These are phyloP conservation scores for Aphrocallistes beatrix DNA, from an alignment of 37 sponge, comb jelly and placozoan genomes.

Conservation along the genomic window DNA sequence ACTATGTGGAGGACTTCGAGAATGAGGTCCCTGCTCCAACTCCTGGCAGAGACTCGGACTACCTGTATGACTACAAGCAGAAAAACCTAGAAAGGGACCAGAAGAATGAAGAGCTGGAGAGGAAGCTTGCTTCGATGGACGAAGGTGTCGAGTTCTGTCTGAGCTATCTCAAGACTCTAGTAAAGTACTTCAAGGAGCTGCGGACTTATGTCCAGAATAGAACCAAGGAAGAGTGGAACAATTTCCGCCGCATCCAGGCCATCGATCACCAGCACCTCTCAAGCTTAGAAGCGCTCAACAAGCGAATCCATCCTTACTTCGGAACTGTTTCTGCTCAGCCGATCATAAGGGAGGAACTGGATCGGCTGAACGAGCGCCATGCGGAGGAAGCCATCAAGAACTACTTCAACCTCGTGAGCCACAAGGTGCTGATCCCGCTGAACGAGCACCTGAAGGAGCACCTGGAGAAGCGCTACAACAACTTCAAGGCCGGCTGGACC, in stretches of 20 bases:
- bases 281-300: not conserved
- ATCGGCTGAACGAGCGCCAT: not conserved
- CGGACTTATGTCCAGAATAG: not conserved
- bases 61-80: not conserved
- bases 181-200: constrained; percentile 4
- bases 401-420: not conserved
- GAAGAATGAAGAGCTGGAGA: constrained; percentile 14
- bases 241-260: constrained; percentile 12
- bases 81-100: constrained; percentile 1
- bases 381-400: constrained; percentile 9
- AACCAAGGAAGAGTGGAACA: not conserved
- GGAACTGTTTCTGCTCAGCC: not conserved
- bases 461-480: not conserved
- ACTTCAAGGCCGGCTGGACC: not conserved
- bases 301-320: not conserved
- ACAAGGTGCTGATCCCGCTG: not conserved
- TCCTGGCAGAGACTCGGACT: not conserved
- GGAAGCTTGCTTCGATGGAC: not conserved
- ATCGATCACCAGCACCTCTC: constrained; percentile 14
- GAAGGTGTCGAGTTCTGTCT: constrained; percentile 4
- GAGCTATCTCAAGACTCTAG: not conserved
- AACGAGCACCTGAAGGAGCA: not conserved
- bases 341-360: not conserved
- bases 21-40: not conserved
- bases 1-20: constrained; percentile 8